Base-by-base conservation (phyloP, 2,888 invertebrate genomes). In the Nomada fabriciana region DNA sequence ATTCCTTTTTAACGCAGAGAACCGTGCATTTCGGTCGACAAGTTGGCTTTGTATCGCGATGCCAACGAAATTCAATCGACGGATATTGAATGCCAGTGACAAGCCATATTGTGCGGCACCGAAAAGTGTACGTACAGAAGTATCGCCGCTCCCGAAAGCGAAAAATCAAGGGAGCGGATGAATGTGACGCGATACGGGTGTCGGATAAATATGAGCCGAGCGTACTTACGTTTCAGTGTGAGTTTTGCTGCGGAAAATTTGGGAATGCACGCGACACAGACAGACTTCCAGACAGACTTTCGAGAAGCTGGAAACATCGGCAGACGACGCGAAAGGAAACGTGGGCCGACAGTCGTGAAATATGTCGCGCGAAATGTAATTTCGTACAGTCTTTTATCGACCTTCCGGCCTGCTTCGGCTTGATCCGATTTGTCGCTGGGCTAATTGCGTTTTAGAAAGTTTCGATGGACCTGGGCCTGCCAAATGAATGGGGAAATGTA, bases 51-150 rank as follows among this genome's bases (percentile, higher is more conserved):
- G 50, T 42, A 18, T 53, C 36, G n/a, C 53, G 60, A 15, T 61
- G n/a, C 29, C 55, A 23, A 10, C 29, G 72, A 67, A 64, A 72
- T 67, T 73, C 60, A 47, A 47, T 11, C 67, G 36, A n/a, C 42
- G 50, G 64, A 70, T 60, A 53, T 55, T 15, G 68, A 78, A 69
- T 43, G 29, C 23, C 43, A 18, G 13, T 61, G 52, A 70, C 76
- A 70, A 70, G 52, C 70, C 53, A 36, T 50, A 70, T 76, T 52
- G 69, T 60, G 53, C 60, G 60, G 65, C 70, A 59, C 9, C 5
- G 10, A 3, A 7, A 43, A 50, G 13, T 15, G 9, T 20, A 23
- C n/a, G 11, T 13, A n/a, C 2, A 47, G 61, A 25, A 29, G 50
- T n/a, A 25, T 3, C 36, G 18, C 15, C n/a, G 18, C 1, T 18